phyloP scores from a whole-genome alignment of 1,140 invertebrate genomes.

The Nephila pilipes region DNA sequence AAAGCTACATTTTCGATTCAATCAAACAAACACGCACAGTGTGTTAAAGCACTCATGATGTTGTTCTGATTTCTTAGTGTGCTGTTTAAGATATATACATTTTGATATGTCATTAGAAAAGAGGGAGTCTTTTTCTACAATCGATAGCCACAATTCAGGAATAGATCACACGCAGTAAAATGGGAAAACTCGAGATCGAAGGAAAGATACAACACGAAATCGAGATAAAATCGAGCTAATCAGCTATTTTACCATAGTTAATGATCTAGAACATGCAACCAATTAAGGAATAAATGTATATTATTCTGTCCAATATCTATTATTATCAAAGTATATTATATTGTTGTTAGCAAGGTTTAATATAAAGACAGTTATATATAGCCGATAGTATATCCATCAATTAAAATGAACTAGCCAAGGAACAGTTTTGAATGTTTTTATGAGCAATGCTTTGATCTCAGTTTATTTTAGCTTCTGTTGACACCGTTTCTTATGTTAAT shows the following conservation, averaged over 20 bases:
- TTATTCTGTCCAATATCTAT: too few relatives aligned
- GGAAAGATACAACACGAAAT: not conserved
- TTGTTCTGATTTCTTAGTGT: not conserved
- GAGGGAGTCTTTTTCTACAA: not conserved
- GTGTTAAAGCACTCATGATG: not conserved
- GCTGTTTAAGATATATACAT: not conserved
- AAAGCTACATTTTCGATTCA: constrained; percentile 5
- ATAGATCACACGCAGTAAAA: not conserved
- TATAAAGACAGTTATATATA: too few relatives aligned
- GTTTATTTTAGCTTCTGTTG: too few relatives aligned
- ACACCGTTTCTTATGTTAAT: too few relatives aligned
- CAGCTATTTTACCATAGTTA: too few relatives aligned
- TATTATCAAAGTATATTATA: too few relatives aligned
- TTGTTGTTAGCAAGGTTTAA: too few relatives aligned
- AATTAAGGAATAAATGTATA: not conserved
- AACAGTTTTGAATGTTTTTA: too few relatives aligned
- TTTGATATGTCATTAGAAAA: not conserved
- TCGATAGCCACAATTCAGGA: not conserved
- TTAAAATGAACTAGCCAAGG: too few relatives aligned
- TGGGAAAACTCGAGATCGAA: too few relatives aligned
- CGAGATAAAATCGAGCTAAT: not conserved
- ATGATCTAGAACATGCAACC: not conserved
- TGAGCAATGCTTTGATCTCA: too few relatives aligned
- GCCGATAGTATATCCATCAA: too few relatives aligned
- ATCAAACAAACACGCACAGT: not conserved